Conservation (phyloP, 2,888 invertebrate genomes). For the Drosophila mettleri region DNA sequence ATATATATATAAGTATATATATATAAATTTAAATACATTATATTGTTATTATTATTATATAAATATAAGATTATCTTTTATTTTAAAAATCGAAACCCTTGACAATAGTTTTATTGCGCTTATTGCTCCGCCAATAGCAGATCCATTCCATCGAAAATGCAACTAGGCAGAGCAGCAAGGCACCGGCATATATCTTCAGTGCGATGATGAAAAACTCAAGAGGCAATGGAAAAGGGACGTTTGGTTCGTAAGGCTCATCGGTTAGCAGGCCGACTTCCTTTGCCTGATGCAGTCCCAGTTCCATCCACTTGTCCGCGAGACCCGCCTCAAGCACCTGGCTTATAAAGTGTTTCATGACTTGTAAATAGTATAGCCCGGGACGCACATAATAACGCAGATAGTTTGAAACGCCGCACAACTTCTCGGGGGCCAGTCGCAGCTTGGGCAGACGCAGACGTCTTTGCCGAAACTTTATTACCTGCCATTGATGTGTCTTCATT, state of each 20-base stretch:
- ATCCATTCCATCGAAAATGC: constrained; percentile 3
- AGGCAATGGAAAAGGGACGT: not conserved
- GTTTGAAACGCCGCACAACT: constrained; percentile 14
- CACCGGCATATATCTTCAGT: accelerated
- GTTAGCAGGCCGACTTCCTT: constrained; percentile 1
- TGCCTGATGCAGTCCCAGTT: constrained; percentile 21
- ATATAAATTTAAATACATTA: too few species aligned
- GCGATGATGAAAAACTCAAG: not conserved
- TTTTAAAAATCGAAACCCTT: not conserved
- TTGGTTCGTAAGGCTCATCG: constrained; percentile 1
- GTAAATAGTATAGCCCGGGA: not conserved
- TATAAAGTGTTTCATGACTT: constrained; percentile 1
- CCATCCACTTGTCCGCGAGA: constrained; percentile 8
- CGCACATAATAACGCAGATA: constrained; percentile 13
- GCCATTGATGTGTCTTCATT: constrained; percentile 4
- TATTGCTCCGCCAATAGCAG: not conserved
- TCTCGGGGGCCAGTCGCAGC: constrained; percentile 9
- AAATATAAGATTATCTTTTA: not conserved
- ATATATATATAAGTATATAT: too few species aligned
- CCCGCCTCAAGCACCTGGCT: not conserved
- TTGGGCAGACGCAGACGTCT: constrained; percentile 24
- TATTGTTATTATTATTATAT: too few species aligned
- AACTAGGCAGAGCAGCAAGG: not conserved
- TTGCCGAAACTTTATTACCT: constrained; percentile 17
- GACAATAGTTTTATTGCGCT: not conserved